Percentiles rank a stretch among this genome's conserved stretches.
These are phyloP conservation scores for Clanis bilineata DNA, from an alignment of 2,888 invertebrate genomes.

Conservation along the genomic window DNA sequence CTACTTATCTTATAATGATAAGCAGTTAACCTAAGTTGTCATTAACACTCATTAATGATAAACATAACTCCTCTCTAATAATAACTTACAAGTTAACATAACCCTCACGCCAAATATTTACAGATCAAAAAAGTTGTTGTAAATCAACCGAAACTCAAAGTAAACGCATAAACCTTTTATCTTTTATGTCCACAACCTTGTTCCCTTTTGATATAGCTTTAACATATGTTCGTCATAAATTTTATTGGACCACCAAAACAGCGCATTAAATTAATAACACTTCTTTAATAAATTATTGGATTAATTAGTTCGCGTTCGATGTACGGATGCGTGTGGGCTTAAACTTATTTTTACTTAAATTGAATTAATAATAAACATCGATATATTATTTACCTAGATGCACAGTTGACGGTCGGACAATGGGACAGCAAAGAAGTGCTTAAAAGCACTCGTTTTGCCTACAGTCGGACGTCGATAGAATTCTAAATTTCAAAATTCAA, in stretches of 20 bases:
- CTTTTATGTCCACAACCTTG: slow-evolving; percentile 20
- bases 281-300: neutral
- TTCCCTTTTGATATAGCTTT: slow-evolving; percentile 27
- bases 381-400: no score
- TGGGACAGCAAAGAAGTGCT: no score
- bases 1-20: no score
- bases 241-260: slow-evolving; percentile 25
- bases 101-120: slow-evolving; percentile 2
- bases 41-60: neutral
- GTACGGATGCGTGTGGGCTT: neutral
- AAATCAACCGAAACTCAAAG: slow-evolving; percentile 20
- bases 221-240: slow-evolving; percentile 31
- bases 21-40: neutral
- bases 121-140: slow-evolving; percentile 20
- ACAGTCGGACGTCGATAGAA: no score
- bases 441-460: no score
- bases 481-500: no score
- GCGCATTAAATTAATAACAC: neutral
- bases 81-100: neutral
- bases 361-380: no score
- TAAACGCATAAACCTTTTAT: slow-evolving; percentile 8
- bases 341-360: neutral
- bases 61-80: neutral
- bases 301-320: neutral
- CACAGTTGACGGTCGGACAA: no score